phyloP scores from a whole-genome alignment of 2,113 vertebrate species.

The Laterallus jamaicensis region DNA sequence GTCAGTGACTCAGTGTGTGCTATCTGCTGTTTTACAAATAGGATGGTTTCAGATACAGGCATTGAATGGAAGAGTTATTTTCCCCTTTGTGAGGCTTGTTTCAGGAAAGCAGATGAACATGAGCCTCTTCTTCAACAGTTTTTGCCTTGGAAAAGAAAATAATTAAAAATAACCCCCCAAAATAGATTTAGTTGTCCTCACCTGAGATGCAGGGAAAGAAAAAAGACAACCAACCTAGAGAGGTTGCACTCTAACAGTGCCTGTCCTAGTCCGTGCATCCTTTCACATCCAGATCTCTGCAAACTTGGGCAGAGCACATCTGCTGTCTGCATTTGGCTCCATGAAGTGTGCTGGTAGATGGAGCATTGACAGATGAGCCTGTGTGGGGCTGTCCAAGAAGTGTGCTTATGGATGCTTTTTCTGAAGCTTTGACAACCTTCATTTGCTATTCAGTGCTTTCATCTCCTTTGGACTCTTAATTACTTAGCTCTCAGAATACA shows the following conservation, averaged over 20 bases:
- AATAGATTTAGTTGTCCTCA: not conserved
- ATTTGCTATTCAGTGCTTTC: slow-evolving; percentile 39
- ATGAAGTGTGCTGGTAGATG: not conserved
- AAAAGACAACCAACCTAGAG: accelerated
- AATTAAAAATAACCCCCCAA: accelerated
- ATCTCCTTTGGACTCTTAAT: slow-evolving; percentile 42
- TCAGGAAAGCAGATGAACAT: not conserved
- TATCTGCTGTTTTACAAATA: not conserved
- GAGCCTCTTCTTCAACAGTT: not conserved
- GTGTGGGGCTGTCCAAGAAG: not conserved
- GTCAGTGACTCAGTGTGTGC: not conserved
- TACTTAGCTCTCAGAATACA: not conserved
- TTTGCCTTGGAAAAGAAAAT: no score
- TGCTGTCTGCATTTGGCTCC: accelerated
- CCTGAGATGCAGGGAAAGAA: not conserved
- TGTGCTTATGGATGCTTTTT: not conserved
- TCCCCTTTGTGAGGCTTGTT: not conserved
- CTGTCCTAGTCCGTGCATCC: not conserved
- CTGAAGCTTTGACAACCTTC: not conserved
- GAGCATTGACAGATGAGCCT: not conserved
- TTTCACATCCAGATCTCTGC: not conserved
- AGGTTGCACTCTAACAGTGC: not conserved
- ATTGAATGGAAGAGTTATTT: not conserved
- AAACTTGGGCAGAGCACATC: accelerated
- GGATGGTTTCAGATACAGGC: not conserved